These are phyloP conservation scores for Trichogramma evanescens DNA, from an alignment of 2,888 invertebrate species.

Conservation along the genomic window DNA sequence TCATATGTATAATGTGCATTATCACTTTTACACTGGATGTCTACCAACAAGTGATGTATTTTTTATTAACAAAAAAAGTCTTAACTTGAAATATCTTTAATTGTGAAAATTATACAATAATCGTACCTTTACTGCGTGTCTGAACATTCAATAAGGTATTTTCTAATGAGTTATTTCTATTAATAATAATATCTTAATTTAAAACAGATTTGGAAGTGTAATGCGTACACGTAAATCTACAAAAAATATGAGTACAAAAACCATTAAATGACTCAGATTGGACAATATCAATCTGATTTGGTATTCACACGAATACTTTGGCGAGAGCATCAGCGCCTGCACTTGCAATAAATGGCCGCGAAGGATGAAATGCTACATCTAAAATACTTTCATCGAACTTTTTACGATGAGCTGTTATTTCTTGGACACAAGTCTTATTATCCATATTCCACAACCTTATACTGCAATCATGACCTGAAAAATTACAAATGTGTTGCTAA, in stretches of 20 bases:
- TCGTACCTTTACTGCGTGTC: constrained; percentile 37
- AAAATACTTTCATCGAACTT: constrained; percentile 99
- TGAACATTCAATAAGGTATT: constrained; percentile 39
- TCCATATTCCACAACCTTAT: constrained; percentile 98
- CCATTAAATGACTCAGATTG: constrained; percentile 32
- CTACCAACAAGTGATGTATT: constrained; percentile 22
- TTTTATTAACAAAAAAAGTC: constrained; percentile 27
- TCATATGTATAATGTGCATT: constrained; percentile 21
- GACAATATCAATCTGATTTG: constrained; percentile 27
- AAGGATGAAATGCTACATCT: constrained; percentile 98
- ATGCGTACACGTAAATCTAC: constrained; percentile 45
- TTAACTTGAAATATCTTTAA: constrained; percentile 30
- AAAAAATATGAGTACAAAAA: constrained; percentile 46
- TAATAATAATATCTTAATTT: constrained; percentile 34
- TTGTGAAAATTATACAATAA: constrained; percentile 33
- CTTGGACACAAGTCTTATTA: constrained; percentile 98
- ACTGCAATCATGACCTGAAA: constrained; percentile 87
- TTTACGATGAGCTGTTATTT: constrained; percentile 98
- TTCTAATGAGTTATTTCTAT: constrained; percentile 34
- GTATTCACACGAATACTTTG: constrained; percentile 85
- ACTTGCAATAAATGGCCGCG: constrained; percentile 96
- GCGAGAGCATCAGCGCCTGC: constrained; percentile 98
- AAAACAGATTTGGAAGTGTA: constrained; percentile 41
- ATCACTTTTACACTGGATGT: constrained; percentile 20
- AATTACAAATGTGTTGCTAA: not conserved